Base-by-base conservation (phyloP, 2,888 invertebrate species). In the Erebia epiphron region DNA sequence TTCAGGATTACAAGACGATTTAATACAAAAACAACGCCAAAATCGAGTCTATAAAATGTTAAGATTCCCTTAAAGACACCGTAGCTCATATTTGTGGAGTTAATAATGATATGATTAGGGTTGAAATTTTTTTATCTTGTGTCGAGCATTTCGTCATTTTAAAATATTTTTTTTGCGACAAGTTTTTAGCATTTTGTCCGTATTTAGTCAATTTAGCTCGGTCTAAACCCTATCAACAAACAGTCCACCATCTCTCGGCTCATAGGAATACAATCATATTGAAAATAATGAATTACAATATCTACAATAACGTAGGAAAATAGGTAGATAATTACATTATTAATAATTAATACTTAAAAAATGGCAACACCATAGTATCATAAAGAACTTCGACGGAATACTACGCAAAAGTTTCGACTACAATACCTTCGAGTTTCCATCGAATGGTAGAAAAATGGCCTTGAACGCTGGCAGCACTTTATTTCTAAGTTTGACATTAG, bases 391-490 rank as follows among this genome's bases (percentile, higher is more conserved):
- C 67, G 70, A 76, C 73, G 76, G 78, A 77, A 80, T 68, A 79
- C 79, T 72, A 75, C 69, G 76, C 75, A 79, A 46, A 79, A 80
- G 79, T 78, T 78, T 74, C 79, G 74, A 75, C 71, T 69, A 78
- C 71, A 80, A 80, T 80, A 82, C 77, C 75, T 77, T 70, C 70
- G 78, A 79, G 80, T 82, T 80, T 79, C 80, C 81, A 76, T 72
- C 61, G 61, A 70, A 70, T 75, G 74, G 76, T 75, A 76, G 75
- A 58, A 62, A 68, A 67, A 63, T 57, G 58, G 62, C 62, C 62
- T 73, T 52, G 52, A 14, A 54, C n/a, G n/a, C 66, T 77, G 77
- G 75, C 77, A 78, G 76, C 77, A 76, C 68, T 65, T 60, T 46
- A 16, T 60, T 70, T 70, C 70, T 72, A 72, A 69, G 13, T 66